Evolutionary conservation across 2,797 vertebrate genomes (phyloP), one percentile per base, ranked within the genome.

Genomic region (Macropodus opercularis): DNA sequence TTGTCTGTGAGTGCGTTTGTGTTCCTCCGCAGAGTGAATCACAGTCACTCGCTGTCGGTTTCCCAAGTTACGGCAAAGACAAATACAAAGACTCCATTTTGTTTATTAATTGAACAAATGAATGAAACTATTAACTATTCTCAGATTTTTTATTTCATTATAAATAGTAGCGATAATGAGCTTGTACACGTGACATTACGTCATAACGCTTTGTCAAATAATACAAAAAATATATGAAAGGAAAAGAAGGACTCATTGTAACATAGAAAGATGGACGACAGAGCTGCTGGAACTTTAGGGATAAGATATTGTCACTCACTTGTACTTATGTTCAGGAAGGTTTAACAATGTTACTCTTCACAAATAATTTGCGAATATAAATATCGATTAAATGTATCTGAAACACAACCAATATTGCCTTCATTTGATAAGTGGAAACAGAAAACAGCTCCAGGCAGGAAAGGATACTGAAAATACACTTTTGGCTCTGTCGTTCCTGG

Each of bases 91-190:
- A 35, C 46, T 40, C 62, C 40, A 63, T 85, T 85, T 69, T 80
- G 19, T 13, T 26, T 52, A 56, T 31, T 15, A 6, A 15, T 17
- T 24, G 17, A 40, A 29, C 35, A n/a, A n/a, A n/a, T 7, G 18
- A 38, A 55, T 5, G 9, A 49, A 31, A 63, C 41, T 52, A 50
- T 7, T 3, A 35, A 12, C 47, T 68, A 82, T 81, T 88, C 85
- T 89, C 62, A 44, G 74, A 32, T 36, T 63, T 80, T 84, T 85
- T 60, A 79, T 87, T 96, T 96, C 91, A 94, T 94, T 93, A 98
- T 98, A 98, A 98, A 97, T 98, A 97, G 95, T 92, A 95, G 93
- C 93, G 93, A 95, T 95, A 96, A 94, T 92, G 94, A 88, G 91
- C 94, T 96, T 91, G 92, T 95, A 96, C 94, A 96, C 89, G 92